Conservation (phyloP, 1,140 invertebrate genomes). For the Cataglyphis hispanica region DNA sequence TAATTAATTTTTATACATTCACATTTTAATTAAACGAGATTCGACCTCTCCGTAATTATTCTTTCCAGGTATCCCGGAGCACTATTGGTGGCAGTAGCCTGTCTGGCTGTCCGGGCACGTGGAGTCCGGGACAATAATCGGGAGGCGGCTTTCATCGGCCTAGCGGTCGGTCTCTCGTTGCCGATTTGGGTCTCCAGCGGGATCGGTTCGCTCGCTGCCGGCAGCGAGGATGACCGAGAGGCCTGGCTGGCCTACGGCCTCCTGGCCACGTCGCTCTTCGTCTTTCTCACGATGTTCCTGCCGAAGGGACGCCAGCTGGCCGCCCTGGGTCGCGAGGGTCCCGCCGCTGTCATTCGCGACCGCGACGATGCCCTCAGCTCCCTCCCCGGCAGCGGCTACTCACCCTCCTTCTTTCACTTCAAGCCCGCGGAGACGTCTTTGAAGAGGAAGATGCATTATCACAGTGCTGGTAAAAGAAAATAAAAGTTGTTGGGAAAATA, state of each 20-base stretch:
- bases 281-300: constrained; percentile 97
- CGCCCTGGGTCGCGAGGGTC: constrained; percentile 92
- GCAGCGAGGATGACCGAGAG: constrained; percentile 92
- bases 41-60: background rate
- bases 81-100: constrained; percentile 93
- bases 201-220: constrained; percentile 88
- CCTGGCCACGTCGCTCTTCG: constrained; percentile 92
- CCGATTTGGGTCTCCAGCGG: constrained; percentile 95
- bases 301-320: constrained; percentile 96
- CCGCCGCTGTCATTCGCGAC: constrained; percentile 83
- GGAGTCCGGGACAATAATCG: constrained; percentile 97
- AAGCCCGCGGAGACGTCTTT: constrained; percentile 93
- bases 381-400: constrained; percentile 93
- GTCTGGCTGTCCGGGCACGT: constrained; percentile 93
- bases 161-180: constrained; percentile 93
- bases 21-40: background rate
- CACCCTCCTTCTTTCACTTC: constrained; percentile 96
- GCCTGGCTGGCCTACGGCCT: constrained; percentile 96
- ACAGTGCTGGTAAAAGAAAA: constrained; percentile 77
- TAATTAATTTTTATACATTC: background rate
- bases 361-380: constrained; percentile 89
- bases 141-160: constrained; percentile 95
- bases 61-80: constrained; percentile 91
- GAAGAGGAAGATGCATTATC: constrained; percentile 87
- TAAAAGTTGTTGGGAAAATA: background rate